Evolutionary conservation across 2,113 vertebrate genomes (phyloP), one percentile per base, ranked within the genome.

Genomic region (Caloenas nicobarica): DNA sequence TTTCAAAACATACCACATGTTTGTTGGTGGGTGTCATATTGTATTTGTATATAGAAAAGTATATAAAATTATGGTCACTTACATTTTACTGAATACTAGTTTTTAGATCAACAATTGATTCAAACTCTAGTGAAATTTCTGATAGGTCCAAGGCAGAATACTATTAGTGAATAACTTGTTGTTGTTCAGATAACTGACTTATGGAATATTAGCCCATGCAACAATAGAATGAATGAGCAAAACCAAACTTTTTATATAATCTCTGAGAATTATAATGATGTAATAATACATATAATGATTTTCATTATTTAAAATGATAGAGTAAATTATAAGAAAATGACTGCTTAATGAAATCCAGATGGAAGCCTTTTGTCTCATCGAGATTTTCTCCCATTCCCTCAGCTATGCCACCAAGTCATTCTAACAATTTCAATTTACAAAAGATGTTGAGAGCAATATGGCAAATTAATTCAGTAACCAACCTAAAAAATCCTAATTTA

Each of bases 291-390:
- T 57, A 14, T 78, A 91, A 85, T 78, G 26, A 40, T 16, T 92
- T 65, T 58, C 23, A 73, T 91, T 5, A 72, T 82, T 91, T 91
- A 83, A 88, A 93, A 88, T 84, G 16, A 64, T 70, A 65, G 68
- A 57, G 12, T 58, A 74, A 91, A 91, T 86, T 38, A 71, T 81
- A 58, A 58, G 38, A 92, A 95, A 91, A 93, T 92, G 14, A 81
- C 64, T 86, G 25, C 38, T 60, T 93, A 93, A 91, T 89, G 69
- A 87, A 96, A 91, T 91, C 61, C 84, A 89, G 73, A 79, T 87
- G 85, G 73, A 94, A 90, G 22, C 10, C 82, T 87, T 94, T 83
- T 88, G 19, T 86, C 65, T 93, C 71, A 51, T 7, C 83, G 86
- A 68, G 72, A 88, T 90, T 92, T 93, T 86, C n/a, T 90, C 60